Base-by-base conservation (phyloP, 2,888 invertebrate species). In the Cacoxenus indagator region DNA sequence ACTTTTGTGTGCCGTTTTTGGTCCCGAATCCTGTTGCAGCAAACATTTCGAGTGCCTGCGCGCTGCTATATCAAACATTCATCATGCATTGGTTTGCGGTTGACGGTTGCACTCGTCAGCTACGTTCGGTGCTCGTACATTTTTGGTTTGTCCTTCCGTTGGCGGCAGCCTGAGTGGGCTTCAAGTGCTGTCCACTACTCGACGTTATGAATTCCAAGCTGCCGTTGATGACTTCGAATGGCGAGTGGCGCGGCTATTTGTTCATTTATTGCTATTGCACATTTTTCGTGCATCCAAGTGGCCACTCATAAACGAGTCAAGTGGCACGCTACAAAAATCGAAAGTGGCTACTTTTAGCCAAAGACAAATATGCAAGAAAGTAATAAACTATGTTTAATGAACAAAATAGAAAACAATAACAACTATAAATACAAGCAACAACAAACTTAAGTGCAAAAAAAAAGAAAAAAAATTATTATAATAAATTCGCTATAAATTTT, bases 1-100 rank as follows among this genome's bases (percentile, higher is more conserved):
- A 51, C 67, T 37, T 73, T 72, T 76, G 76, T 73, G 77, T 19
- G 51, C n/a, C 76, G 78, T 80, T 80, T 80, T 78, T 24, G 55
- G 24, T 14, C 27, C 26, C 76, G 71, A 70, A 76, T 73, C 75
- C 75, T 72, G 72, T 64, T 70, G 76, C 66, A 65, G 69, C 73
- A 70, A n/a, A 67, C 29, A 24, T 69, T 73, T 77, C 77, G 67
- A 77, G 72, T 70, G 71, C 68, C 66, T 43, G 5, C 62, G n/a
- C 43, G n/a, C 17, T 48, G 17, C 31, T 31, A 31, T 59, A 17
- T 43, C 61, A 62, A 45, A 24, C 61, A 62, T 62, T n/a, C 43
- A 62, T 62, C 61, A 62, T 62, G 22, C 61, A 62, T 62, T 43
- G 61, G 61, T 62, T 62, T 62, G 61, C 26, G 59, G 59, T 59